A percentile compares a stretch with the other conserved stretches of the same genome.
These are phyloP conservation scores for Lepisosteus oculatus DNA, from an alignment of 2,113 vertebrate genomes.

Conservation along the genomic window DNA sequence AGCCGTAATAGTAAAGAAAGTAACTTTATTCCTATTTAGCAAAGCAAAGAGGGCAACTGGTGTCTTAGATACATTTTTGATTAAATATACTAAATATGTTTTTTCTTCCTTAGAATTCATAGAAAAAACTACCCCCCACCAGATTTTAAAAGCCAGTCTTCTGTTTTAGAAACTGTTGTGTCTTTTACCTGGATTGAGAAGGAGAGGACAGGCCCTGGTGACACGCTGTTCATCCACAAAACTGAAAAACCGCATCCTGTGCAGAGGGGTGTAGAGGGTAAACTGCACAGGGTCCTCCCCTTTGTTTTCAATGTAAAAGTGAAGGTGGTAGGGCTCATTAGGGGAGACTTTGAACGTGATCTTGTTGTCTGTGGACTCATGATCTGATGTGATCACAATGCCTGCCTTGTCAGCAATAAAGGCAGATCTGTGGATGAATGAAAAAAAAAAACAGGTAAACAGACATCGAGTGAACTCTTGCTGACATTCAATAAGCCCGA, in stretches of 20 bases:
- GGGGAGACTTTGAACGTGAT: conserved; percentile 55
- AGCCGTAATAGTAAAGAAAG: too few species aligned
- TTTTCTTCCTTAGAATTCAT: too few species aligned
- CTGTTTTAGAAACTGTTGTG: background rate
- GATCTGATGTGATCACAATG: conserved; percentile 57
- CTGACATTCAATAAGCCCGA: too few species aligned
- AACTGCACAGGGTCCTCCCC: conserved; percentile 60
- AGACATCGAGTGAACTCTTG: too few species aligned
- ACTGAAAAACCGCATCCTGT: conserved; percentile 41
- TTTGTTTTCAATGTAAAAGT: conserved; percentile 64
- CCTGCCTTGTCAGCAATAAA: conserved; percentile 68
- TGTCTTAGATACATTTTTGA: too few species aligned
- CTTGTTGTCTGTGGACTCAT: conserved; percentile 47
- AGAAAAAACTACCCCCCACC: background rate
- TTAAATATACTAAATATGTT: too few species aligned
- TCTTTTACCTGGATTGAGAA: conserved; percentile 69
- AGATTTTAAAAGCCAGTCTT: background rate
- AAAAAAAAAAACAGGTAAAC: conserved; percentile 8
- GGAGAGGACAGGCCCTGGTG: conserved; percentile 46
- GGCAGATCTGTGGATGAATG: conserved; percentile 48
- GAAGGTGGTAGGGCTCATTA: conserved; percentile 23
- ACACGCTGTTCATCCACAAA: conserved; percentile 48
- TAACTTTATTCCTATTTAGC: too few species aligned
- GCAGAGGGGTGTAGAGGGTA: conserved; percentile 52
- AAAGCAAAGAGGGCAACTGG: too few species aligned